A percentile compares a stretch with the other conserved stretches of the same genome.
Conservation (phyloP, 2,113 vertebrate species). For the Hemicordylus capensis region DNA sequence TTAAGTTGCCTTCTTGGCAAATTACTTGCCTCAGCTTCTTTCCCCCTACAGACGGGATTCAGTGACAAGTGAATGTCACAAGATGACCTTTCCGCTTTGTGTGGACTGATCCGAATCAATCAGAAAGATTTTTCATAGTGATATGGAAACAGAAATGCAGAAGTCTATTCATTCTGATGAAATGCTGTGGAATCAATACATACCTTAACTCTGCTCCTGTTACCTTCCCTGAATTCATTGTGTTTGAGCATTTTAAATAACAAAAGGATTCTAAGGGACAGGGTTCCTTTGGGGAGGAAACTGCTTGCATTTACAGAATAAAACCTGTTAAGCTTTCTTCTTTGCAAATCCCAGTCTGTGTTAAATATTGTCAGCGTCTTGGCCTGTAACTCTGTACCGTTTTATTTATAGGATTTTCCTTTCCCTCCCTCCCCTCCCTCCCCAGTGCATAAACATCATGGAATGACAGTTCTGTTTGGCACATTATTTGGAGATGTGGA, state of each 20-base stretch:
- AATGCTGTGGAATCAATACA: slow-evolving; percentile 41
- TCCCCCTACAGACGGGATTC: slow-evolving; percentile 11
- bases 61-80: neutral
- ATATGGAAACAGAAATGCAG: neutral
- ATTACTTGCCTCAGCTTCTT: slow-evolving; percentile 30
- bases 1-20: slow-evolving; percentile 33
- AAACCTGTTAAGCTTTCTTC: slow-evolving; percentile 5
- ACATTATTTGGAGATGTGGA: neutral
- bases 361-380: slow-evolving; percentile 21
- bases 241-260: slow-evolving; percentile 7
- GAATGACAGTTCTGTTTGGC: neutral
- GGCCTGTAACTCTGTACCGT: slow-evolving; percentile 7
- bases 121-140: slow-evolving; percentile 33
- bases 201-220: neutral
- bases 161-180: slow-evolving; percentile 13
- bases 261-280: slow-evolving; percentile 11
- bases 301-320: neutral
- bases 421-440: neutral
- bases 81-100: slow-evolving; percentile 46
- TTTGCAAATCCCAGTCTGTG: slow-evolving; percentile 22
- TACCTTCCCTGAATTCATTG: neutral
- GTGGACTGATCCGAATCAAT: slow-evolving; percentile 32
- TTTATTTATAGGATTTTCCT: slow-evolving; percentile 33
- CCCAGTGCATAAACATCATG: slow-evolving; percentile 36
- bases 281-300: neutral